Base-by-base conservation (phyloP, 2,888 invertebrate species). In the Palloptera scutellata region DNA sequence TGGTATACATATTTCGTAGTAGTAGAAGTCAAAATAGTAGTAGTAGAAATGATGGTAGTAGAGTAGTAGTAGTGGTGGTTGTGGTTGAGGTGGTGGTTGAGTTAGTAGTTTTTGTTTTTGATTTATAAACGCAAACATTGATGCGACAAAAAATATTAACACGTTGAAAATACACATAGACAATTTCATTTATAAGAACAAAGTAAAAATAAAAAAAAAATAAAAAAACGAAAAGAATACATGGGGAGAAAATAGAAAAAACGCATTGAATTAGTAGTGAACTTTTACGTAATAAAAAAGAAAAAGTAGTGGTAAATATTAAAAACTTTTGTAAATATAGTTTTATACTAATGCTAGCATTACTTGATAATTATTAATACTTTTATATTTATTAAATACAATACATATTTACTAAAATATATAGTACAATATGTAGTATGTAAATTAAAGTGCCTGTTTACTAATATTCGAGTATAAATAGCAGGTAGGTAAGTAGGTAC, bases 11-110 rank as follows among this genome's bases (percentile, higher is more conserved):
- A 55, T 10, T 48, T 54, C n/a, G 59, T 54, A 10, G 57, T 52
- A 45, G 51, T 63, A 64, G 61, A 62, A 62, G 67, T 69, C 61
- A 59, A 67, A 54, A 60, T 68, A 55, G 58, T 55, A 61, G 66
- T 41, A 15, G 45, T 60, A 19, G 52, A 58, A 42, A 57, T 59
- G 8, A 53, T 61, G 13, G 52, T 59, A 20, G 45, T 12, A 42
- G 53, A 20, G 45, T 71, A 30, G 63, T 59, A 20, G 60, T 61
- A 15, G 61, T 57, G 11, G 40, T 60, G 48, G 53, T 64, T 45
- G 52, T 62, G 67, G 41, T 65, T 64, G 20, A 61, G 51, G 42
- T 54, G 61, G 15, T 41, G 41, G 60, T 67, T 55, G 20, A 41
- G 17, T 62, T 62, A 51, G 61, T 42, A 51, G 42, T 43, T 53